These are phyloP conservation scores for Lepidotrigona ventralis DNA, from an alignment of 1,140 invertebrate genomes.

Conservation along the genomic window DNA sequence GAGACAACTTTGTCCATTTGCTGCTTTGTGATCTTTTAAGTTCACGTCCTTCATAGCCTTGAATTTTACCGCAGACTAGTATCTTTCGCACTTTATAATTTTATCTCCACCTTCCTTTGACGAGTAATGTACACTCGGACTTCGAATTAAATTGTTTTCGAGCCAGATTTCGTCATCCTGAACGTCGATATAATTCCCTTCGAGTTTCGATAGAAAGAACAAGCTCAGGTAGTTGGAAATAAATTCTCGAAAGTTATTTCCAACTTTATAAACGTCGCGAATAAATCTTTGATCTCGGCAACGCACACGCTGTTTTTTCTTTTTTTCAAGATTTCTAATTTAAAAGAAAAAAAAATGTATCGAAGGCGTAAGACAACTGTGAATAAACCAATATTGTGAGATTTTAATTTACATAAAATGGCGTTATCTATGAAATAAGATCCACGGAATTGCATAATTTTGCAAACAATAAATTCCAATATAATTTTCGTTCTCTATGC, in stretches of 20 bases:
- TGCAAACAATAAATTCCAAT: background rate
- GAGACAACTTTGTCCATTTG: background rate
- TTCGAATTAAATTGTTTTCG: too few species aligned
- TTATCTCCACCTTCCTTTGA: background rate
- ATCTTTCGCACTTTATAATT: background rate
- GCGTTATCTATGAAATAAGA: background rate
- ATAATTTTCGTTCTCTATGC: background rate
- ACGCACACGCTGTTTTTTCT: background rate
- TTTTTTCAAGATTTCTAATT: background rate
- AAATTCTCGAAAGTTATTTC: background rate
- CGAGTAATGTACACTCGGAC: background rate
- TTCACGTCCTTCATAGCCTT: background rate
- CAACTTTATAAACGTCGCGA: background rate
- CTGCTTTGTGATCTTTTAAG: background rate
- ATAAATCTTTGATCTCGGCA: background rate
- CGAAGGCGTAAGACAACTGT: background rate
- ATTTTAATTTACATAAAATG: background rate
- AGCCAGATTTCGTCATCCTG: too few species aligned
- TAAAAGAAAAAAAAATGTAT: background rate
- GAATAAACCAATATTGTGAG: background rate
- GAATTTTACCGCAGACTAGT: background rate
- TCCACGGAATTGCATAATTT: background rate
- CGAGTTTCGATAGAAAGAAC: background rate
- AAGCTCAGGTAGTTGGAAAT: background rate
- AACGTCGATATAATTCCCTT: background rate